These are phyloP conservation scores for Halotydeus destructor DNA, from an alignment of 1,140 invertebrate genomes.

Conservation along the genomic window DNA sequence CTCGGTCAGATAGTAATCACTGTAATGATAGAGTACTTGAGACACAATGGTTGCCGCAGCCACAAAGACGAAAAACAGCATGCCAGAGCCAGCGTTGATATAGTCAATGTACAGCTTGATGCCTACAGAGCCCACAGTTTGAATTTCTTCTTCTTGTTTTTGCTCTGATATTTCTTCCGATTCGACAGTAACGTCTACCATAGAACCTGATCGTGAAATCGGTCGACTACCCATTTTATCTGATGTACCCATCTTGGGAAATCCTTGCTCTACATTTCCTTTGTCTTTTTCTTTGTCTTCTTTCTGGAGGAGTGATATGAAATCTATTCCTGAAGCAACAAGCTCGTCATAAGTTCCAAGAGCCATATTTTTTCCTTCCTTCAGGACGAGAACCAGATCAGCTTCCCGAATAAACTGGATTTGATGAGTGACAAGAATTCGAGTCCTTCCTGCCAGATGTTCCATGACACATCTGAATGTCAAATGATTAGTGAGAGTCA, in stretches of 20 bases:
- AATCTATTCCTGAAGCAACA: background rate
- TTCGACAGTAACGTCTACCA: background rate
- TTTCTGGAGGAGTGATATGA: background rate
- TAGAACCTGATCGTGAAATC: background rate
- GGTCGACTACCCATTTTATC: background rate
- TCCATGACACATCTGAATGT: constrained; percentile 19
- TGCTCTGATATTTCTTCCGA: background rate
- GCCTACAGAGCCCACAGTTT: constrained; percentile 3
- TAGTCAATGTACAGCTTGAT: constrained; percentile 16
- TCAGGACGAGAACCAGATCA: constrained; percentile 49
- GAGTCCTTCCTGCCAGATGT: constrained; percentile 38
- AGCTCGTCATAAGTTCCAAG: constrained; percentile 5
- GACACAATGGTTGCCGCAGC: constrained; percentile 3
- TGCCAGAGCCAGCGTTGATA: constrained; percentile 16
- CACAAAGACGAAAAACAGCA: background rate
- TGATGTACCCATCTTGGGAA: background rate
- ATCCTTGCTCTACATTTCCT: background rate
- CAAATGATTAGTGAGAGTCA: background rate
- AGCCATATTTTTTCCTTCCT: constrained; percentile 29
- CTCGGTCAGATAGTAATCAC: constrained; percentile 5
- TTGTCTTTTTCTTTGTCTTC: background rate
- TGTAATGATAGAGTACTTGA: constrained; percentile 2
- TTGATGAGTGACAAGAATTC: constrained; percentile 41
- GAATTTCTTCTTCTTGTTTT: constrained; percentile 3
- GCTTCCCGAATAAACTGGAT: constrained; percentile 41